Base-by-base conservation (phyloP, 2,797 vertebrate species). In the Craterocephalus amniculus region DNA sequence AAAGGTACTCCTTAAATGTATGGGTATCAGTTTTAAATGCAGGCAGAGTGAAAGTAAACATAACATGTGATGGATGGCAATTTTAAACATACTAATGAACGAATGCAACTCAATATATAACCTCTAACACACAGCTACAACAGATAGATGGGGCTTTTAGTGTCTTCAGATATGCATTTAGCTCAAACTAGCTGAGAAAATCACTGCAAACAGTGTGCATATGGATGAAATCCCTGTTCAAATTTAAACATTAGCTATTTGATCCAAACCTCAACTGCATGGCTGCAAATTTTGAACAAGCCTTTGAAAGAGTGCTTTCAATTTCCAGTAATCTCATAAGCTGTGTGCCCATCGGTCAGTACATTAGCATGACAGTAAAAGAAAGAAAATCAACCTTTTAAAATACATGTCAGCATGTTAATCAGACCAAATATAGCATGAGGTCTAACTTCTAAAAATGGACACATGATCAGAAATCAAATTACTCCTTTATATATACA, bases 31-130 rank as follows among this genome's bases (percentile, higher is more conserved):
- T 61, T 61, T 34, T n/a, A 61, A 58, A 67, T 56, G 49, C 58
- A 74, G 63, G 68, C 77, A 76, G 74, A 62, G 35, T 36, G 1
- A 2, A 43, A 43, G 63, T 52, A 49, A 51, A 71, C 36, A 52
- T 26, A 9, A 63, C 20, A 34, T 20, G 6, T 27, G 16, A 69
- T 12, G 3, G 52, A 36, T 14, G 24, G 34, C 38, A 38, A 34
- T 67, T 76, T 61, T 2, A 58, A 63, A 24, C 60, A 63, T 4
- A 63, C n/a, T 2, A 54, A 56, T 51, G 14, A 34, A 55, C 38
- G 0, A 49, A 7, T 63, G 34, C 14, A 18, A 51, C 40, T 45
- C 20, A 22, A 4, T 71, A 49, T 29, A 55, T 34, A 18, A 51
- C 16, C n/a, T 58, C 36, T 10, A 22, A 22, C 38, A 26, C 26